phyloP scores from a whole-genome alignment of 2,797 vertebrate genomes.

The Typhlichthys subterraneus region DNA sequence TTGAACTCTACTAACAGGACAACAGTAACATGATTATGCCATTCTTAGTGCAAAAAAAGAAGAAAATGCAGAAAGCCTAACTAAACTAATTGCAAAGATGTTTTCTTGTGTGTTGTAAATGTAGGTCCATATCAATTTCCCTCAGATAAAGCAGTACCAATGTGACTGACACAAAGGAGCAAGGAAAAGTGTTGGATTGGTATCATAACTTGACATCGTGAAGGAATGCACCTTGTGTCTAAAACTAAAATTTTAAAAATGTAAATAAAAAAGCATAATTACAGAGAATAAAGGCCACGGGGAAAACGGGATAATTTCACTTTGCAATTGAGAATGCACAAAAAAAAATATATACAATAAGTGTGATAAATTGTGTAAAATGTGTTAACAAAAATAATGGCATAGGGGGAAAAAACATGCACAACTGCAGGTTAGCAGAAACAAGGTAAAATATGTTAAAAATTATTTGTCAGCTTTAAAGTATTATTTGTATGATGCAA shows the following conservation, averaged over 20 bases:
- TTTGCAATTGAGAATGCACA: constrained; percentile 11
- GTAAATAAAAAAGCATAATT: background rate
- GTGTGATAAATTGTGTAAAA: background rate
- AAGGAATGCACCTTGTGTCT: constrained; percentile 70
- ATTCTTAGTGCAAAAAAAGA: constrained; percentile 80
- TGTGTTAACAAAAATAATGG: constrained; percentile 20
- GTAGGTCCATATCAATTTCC: constrained; percentile 34
- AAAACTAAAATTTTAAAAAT: constrained; percentile 27
- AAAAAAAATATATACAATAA: background rate
- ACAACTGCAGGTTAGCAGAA: constrained; percentile 44
- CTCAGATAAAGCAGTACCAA: constrained; percentile 62
- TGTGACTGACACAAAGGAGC: constrained; percentile 36
- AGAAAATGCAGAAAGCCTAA: constrained; percentile 56
- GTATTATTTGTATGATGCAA: constrained; percentile 23
- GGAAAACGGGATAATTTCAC: constrained; percentile 12
- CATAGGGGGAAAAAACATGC: constrained; percentile 25
- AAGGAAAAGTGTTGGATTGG: constrained; percentile 42
- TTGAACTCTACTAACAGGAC: constrained; percentile 59
- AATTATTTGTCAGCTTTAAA: constrained; percentile 31
- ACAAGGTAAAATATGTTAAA: constrained; percentile 33
- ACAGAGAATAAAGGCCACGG: constrained; percentile 2
- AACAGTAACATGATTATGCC: constrained; percentile 77
- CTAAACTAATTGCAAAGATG: constrained; percentile 30
- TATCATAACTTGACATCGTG: constrained; percentile 33
- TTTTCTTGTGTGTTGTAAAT: constrained; percentile 25